Base-by-base conservation (phyloP, 1,140 invertebrate species). In the Euwallacea similis region DNA sequence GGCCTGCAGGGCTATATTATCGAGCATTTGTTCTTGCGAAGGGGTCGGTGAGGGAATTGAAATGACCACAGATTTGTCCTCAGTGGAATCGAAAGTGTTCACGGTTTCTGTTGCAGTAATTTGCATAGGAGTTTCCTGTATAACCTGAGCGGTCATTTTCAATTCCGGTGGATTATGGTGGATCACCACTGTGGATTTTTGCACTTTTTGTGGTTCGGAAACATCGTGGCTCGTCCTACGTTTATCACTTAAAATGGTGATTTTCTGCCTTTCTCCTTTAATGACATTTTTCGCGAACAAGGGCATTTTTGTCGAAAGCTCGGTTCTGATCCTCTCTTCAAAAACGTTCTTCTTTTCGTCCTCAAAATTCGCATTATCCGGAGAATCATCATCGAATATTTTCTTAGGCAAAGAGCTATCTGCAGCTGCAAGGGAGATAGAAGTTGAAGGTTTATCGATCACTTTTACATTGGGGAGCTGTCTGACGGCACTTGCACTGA, bases 341-440 rank as follows among this genome's bases (percentile, higher is more conserved):
- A 77, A 70, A 2, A 74, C 73, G 66, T 76, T 74, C 66, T 78
- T 79, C 65, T 77, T 79, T 65, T 81, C 82, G 67, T 86, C 87
- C 72, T 81, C 82, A 71, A 79, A 81, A 66, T 80, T 85, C 53
- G 81, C 86, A 77, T 81, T 86, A 70, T 84, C 84, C 15, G 87
- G 86, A 7, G 87, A 88, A 72, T 87, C 87, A 75, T 87, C 86
- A 81, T 88, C 85, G 74, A 88, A 87, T 74, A 88, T 87, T 77
- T 88, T 87, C 8, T 86, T 86, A 7, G 87, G 87, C 13, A 88
- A 78, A 21, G 82, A 83, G 9, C 79, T 83, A 66, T 87, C 85
- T 6, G 84, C 82, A 4, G 85, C 83, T 2, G 85, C 82, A 55
- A 87, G 78, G 56, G 86, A 85, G 13, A 87, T 82, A 41, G 85